phyloP scores from a whole-genome alignment of 2,113 vertebrate genomes.

The Tringa solitaria region DNA sequence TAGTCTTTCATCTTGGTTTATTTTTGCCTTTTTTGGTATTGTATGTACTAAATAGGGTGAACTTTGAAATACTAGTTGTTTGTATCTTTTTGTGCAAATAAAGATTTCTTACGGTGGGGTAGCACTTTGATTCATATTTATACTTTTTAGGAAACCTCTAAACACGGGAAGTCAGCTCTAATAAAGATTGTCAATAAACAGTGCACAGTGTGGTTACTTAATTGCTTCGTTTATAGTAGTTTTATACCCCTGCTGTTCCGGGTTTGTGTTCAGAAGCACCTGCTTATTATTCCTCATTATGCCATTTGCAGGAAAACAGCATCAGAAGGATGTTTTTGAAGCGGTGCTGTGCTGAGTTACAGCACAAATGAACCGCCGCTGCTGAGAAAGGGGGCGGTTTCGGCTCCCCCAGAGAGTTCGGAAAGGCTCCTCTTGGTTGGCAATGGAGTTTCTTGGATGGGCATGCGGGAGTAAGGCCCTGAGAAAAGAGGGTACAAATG shows the following conservation, averaged over 20 bases:
- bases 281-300: not conserved
- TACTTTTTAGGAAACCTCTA: not conserved
- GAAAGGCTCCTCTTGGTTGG: not conserved
- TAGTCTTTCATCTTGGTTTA: not conserved
- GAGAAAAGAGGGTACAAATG: not conserved
- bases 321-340: not conserved
- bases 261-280: not conserved
- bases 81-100: conserved; percentile 28
- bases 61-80: conserved; percentile 30
- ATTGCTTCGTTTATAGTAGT: not conserved
- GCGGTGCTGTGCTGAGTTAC: not conserved
- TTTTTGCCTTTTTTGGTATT: conserved; percentile 11
- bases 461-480: not conserved
- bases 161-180: not conserved
- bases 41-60: not conserved
- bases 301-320: not conserved
- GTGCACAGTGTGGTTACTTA: not conserved
- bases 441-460: rapidly evolving
- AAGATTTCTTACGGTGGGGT: conserved; percentile 21
- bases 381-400: not conserved
- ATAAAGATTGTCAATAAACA: conserved; percentile 30
- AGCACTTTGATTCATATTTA: not conserved
- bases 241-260: not conserved
- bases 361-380: not conserved
- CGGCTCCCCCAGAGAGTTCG: rapidly evolving